Evolutionary conservation across 2,888 invertebrate genomes (phyloP).

Genomic region (Galerucella pusilla): DNA sequence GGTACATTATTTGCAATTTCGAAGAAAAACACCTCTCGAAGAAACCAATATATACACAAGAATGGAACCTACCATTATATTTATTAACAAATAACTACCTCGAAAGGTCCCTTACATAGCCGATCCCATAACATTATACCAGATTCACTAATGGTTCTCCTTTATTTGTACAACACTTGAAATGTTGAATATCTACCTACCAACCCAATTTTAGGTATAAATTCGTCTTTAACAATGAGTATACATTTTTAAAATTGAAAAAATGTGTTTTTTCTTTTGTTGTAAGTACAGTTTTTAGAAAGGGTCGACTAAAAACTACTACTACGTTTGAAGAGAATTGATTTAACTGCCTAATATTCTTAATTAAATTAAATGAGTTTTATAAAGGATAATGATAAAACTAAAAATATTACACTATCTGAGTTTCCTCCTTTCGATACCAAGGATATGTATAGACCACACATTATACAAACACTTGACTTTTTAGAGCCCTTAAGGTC

Average conservation of each 20-base stretch:
- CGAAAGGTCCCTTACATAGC: conserved; percentile 42
- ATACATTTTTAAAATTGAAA: not conserved
- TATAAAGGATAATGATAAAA: no score
- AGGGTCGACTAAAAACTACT: no score
- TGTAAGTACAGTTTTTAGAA: no score
- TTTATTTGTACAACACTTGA: conserved; percentile 45
- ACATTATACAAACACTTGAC: no score
- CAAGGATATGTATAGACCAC: no score
- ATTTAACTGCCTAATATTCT: no score
- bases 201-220: not conserved
- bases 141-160: conserved; percentile 45
- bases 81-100: conserved; percentile 27
- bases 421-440: no score
- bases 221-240: not conserved
- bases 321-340: no score
- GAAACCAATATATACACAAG: not conserved
- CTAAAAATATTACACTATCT: no score
- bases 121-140: conserved; percentile 43
- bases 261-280: not conserved
- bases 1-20: conserved; percentile 14
- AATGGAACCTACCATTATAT: conserved; percentile 23
- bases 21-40: conserved; percentile 32
- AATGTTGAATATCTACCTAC: conserved; percentile 29
- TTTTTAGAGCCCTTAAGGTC: no score
- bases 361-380: no score